Conservation (phyloP, 2,888 invertebrate genomes). For the Microplitis deprimator region DNA sequence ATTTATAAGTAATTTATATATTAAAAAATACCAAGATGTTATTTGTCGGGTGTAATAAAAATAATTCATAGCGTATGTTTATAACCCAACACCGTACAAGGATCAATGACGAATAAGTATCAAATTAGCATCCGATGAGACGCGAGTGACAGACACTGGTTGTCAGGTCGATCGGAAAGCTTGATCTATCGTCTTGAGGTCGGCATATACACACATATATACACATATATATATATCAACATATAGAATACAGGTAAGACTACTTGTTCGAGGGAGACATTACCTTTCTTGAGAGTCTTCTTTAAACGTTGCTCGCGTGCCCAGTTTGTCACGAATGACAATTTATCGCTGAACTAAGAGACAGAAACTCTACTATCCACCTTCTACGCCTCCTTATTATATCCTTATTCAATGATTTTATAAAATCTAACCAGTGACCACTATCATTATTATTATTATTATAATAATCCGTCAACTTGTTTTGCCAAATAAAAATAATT, state of each 20-base stretch:
- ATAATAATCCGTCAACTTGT: slow-evolving; percentile 16
- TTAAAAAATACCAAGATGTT: not conserved
- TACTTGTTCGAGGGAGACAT: slow-evolving; percentile 36
- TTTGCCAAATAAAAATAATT: not conserved
- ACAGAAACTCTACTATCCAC: not conserved
- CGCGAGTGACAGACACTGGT: slow-evolving; percentile 34
- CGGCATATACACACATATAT: slow-evolving; percentile 8
- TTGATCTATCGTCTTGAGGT: slow-evolving; percentile 51
- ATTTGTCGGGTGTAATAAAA: not conserved
- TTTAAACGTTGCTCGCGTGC: slow-evolving; percentile 51
- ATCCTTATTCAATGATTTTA: not conserved
- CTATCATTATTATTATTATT: slow-evolving; percentile 7
- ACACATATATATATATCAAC: not conserved
- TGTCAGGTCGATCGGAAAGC: slow-evolving; percentile 47
- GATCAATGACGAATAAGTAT: slow-evolving; percentile 8
- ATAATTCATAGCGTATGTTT: not conserved
- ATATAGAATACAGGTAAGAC: not conserved
- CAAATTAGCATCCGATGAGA: slow-evolving; percentile 49
- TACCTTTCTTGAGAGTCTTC: slow-evolving; percentile 37
- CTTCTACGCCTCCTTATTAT: not conserved
- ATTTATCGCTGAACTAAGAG: slow-evolving; percentile 53
- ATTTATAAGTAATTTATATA: too few relatives aligned
- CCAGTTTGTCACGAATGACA: slow-evolving; percentile 61
- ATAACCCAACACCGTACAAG: not conserved
- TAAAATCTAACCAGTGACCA: not conserved